Evolutionary conservation across 2,888 invertebrate species (phyloP).

Genomic region (Sturmia bella): DNA sequence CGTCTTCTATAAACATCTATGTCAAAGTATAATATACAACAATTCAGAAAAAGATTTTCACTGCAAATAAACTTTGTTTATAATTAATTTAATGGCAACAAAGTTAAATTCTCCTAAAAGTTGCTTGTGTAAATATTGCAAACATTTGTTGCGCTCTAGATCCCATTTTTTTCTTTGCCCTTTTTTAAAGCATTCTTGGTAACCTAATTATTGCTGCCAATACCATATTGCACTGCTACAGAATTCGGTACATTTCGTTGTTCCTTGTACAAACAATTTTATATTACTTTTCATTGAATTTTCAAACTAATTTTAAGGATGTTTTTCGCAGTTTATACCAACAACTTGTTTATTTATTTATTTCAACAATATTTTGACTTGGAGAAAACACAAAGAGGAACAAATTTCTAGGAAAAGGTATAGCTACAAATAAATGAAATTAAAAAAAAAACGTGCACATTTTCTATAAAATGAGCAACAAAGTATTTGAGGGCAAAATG

Average conservation of each 20-base stretch:
- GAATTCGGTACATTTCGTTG: neutral
- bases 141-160: neutral
- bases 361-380: constrained; percentile 3
- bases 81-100: no score
- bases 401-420: neutral
- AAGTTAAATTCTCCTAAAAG: no score
- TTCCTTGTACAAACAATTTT: neutral
- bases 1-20: no score
- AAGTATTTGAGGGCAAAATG: constrained; percentile 3
- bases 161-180: neutral
- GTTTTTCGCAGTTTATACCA: neutral
- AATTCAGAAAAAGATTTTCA: no score
- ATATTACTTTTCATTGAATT: constrained; percentile 2
- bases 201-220: constrained; percentile 9
- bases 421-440: constrained; percentile 28
- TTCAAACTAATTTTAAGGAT: constrained; percentile 11
- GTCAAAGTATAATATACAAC: no score
- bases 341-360: constrained; percentile 31
- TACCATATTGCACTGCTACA: neutral
- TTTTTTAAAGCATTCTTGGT: neutral
- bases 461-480: neutral
- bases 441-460: constrained; percentile 14
- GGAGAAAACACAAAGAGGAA: neutral
- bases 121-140: no score
- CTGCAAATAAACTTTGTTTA: no score